These are phyloP conservation scores for Octopus bimaculoides DNA, from an alignment of 1,140 invertebrate species.

Conservation along the genomic window DNA sequence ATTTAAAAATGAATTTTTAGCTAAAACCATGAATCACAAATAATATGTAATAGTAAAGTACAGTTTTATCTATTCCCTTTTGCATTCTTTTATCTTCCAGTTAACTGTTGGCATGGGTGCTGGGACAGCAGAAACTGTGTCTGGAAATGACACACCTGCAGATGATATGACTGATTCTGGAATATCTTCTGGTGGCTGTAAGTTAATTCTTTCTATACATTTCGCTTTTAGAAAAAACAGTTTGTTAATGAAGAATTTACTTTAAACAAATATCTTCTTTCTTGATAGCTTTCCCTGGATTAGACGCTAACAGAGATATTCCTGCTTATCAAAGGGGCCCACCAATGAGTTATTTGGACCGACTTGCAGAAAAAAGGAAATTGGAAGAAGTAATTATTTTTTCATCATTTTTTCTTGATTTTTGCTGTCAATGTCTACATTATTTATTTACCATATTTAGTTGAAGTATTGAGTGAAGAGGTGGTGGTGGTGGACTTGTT, in stretches of 20 bases:
- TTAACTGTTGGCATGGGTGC: slow-evolving; percentile 6
- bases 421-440: too few species aligned
- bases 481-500: too few species aligned
- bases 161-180: slow-evolving; percentile 1
- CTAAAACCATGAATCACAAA: too few species aligned
- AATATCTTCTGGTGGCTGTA: background rate
- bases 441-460: too few species aligned
- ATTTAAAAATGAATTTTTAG: too few species aligned
- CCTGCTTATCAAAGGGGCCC: slow-evolving; percentile 56
- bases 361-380: slow-evolving; percentile 72
- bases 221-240: too few species aligned
- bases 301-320: slow-evolving; percentile 28
- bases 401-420: background rate
- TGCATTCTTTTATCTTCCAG: background rate
- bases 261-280: background rate
- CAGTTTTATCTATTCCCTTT: background rate
- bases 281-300: slow-evolving; percentile 3
- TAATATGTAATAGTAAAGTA: too few species aligned
- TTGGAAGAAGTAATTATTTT: slow-evolving; percentile 68
- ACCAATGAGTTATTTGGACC: slow-evolving; percentile 73
- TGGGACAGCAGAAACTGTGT: slow-evolving; percentile 1
- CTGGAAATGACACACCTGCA: background rate
- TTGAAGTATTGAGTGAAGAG: too few species aligned
- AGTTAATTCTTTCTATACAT: background rate
- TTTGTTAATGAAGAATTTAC: too few species aligned